These are phyloP conservation scores for Acrobasis repandana DNA, from an alignment of 2,888 invertebrate species.

Conservation along the genomic window DNA sequence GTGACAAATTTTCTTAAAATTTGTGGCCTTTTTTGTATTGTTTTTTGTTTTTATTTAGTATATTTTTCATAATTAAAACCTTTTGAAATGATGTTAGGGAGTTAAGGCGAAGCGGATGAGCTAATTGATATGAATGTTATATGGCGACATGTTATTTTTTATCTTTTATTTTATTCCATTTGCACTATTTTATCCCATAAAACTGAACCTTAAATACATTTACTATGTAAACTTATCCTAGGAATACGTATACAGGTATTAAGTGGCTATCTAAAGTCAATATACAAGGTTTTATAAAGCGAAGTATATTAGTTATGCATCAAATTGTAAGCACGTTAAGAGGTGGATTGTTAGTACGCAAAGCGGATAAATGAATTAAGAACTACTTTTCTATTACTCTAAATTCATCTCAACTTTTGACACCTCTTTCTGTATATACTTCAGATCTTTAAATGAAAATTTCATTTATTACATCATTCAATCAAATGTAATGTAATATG, in stretches of 20 bases:
- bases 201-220: constrained; percentile 6
- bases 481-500: constrained; percentile 20
- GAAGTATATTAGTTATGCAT: constrained; percentile 30
- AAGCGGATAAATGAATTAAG: constrained; percentile 48
- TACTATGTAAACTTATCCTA: constrained; percentile 2
- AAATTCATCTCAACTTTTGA: constrained; percentile 33
- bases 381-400: constrained; percentile 30
- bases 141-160: constrained; percentile 47
- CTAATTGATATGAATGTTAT: constrained; percentile 62
- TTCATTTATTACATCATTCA: constrained; percentile 27
- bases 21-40: constrained; percentile 15
- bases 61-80: constrained; percentile 19
- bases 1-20: background rate
- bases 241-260: constrained; percentile 1
- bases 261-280: background rate
- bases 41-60: constrained; percentile 17
- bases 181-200: background rate
- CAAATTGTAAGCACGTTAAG: constrained; percentile 34
- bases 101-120: constrained; percentile 82
- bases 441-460: constrained; percentile 30
- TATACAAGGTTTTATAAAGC: constrained; percentile 29
- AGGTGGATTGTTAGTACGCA: constrained; percentile 60
- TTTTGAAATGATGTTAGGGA: constrained; percentile 57
- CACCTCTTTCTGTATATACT: constrained; percentile 25
- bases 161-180: background rate